A percentile compares a stretch with the other conserved stretches of the same genome.
These are phyloP conservation scores for Oenanthe oenanthe DNA, from an alignment of 2,113 vertebrate genomes.

Conservation along the genomic window DNA sequence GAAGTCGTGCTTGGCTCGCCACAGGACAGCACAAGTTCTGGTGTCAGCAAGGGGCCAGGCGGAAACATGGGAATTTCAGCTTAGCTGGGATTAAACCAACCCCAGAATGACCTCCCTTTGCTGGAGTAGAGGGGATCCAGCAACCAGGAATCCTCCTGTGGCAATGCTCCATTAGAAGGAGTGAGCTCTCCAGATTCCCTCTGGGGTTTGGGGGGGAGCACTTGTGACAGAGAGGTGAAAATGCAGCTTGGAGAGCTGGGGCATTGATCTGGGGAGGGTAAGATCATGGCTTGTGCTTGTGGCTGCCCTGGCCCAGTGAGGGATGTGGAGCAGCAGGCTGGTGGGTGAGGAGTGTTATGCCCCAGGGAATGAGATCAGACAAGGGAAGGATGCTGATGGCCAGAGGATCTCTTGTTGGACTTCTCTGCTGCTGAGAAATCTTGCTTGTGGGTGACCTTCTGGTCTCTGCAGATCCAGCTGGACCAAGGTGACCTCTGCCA, in stretches of 20 bases:
- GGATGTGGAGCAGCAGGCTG: background rate
- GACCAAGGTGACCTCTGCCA: background rate
- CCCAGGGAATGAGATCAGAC: background rate
- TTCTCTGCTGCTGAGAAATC: background rate
- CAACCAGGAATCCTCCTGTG: background rate
- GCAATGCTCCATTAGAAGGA: rapidly evolving
- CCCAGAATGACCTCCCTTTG: background rate
- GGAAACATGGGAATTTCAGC: background rate
- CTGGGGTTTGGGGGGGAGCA: rapidly evolving
- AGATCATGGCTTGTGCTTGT: background rate
- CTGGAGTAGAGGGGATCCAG: background rate
- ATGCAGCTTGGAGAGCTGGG: background rate
- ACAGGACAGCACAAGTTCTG: background rate
- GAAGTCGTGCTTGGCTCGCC: rapidly evolving
- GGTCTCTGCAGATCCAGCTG: background rate
- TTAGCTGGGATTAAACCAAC: background rate
- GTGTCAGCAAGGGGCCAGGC: background rate
- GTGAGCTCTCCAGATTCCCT: rapidly evolving
- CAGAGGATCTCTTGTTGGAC: rapidly evolving
- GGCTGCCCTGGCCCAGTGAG: background rate
- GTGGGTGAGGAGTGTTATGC: rapidly evolving
- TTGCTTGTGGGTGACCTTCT: background rate
- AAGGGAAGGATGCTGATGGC: background rate
- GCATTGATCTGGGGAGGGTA: background rate
- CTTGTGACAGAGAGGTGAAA: background rate